Conservation (phyloP, 92 coral and sea anemone genomes). For the Porites evermanni region DNA sequence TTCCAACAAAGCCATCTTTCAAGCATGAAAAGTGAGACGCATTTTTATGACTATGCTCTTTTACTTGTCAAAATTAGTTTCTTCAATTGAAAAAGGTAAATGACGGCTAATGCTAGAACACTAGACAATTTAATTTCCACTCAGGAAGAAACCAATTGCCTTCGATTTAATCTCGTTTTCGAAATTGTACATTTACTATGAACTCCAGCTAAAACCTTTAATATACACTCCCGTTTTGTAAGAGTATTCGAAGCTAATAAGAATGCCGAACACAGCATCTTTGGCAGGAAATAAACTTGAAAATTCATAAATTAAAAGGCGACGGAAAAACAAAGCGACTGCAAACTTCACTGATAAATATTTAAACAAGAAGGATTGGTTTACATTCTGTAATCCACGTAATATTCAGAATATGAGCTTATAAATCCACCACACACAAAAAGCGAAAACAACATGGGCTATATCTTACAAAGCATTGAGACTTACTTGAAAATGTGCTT, state of each 20-base stretch:
- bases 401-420: background rate
- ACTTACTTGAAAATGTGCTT: conserved; percentile 81
- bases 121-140: conserved; percentile 6
- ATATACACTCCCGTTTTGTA: too few relatives aligned
- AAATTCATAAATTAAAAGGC: background rate
- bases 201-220: background rate
- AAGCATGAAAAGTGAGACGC: background rate
- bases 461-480: too few relatives aligned
- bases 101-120: background rate
- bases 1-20: background rate
- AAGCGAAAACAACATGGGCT: background rate
- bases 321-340: conserved; percentile 3
- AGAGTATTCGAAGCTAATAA: background rate
- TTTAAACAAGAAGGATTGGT: conserved; percentile 28
- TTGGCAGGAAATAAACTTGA: conserved; percentile 16
- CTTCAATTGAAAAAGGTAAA: background rate
- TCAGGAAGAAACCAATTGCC: conserved; percentile 13
- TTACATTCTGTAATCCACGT: conserved; percentile 9
- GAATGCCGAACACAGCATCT: background rate
- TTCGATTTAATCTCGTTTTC: conserved; percentile 24
- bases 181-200: conserved; percentile 18
- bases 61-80: background rate
- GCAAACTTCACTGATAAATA: conserved; percentile 5
- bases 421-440: background rate
- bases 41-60: background rate